Base-by-base conservation (phyloP, 2,888 invertebrate genomes). In the Drosophila limbata region DNA sequence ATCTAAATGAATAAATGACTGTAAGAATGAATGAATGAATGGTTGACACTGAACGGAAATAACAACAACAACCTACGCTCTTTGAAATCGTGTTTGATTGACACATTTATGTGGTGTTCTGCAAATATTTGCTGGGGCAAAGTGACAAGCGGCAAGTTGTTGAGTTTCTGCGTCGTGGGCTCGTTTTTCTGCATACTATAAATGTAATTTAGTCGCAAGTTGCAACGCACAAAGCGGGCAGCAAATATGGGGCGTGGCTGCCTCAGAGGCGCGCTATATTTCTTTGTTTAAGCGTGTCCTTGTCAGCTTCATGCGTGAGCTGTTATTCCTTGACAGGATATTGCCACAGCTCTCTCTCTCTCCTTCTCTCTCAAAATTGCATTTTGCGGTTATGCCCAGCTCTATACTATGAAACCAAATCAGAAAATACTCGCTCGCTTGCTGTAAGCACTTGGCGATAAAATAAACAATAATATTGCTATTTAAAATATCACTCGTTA, bases 301-400 rank as follows among this genome's bases (percentile, higher is more conserved):
- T 87, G 82, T 81, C 77, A 63, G 69, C 35, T 69, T 77, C 69
- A 81, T 61, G 82, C 79, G 69, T 82, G 79, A 77, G 63, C 63
- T 60, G 62, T 65, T 68, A 47, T 63, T 69, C 57, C 62, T 67
- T 57, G 64, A 59, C 72, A 71, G 61, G 82, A 68, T 71, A 68
- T 73, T 56, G 81, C 67, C 42, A 47, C 51, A 67, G 51, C 57
- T 66, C 52, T 17, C 28, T 47, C 44, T 28, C 28, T 8, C 25
- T 25, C 25, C 4, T 4, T 25, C 25, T 28, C 25, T 28, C 25
- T 28, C 25, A 60, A 79, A 81, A 81, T 80, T 84, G 82, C 77
- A 80, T 84, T 80, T 79, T 80, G 79, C 45, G 79, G 84, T 74
- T 67, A 83, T 77, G 68, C 51, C 15, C 15, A 40, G 73, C 55